Conservation (phyloP, 2,888 invertebrate species). For the Tiliacea aurago region DNA sequence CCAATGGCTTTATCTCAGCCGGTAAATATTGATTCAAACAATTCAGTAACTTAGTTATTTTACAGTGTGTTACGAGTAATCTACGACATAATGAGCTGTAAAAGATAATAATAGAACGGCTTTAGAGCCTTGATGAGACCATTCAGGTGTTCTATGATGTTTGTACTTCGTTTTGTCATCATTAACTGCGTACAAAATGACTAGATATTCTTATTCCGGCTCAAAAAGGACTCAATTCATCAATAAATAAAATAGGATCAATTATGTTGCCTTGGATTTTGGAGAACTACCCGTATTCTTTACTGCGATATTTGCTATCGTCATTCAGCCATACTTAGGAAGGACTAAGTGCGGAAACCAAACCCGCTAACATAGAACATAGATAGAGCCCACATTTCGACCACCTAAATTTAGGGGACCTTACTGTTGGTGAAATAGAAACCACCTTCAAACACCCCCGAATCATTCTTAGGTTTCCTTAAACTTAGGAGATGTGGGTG, state of each 20-base stretch:
- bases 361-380: too few species aligned
- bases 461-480: too few species aligned
- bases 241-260: not conserved
- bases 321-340: not conserved
- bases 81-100: constrained; percentile 8
- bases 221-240: not conserved
- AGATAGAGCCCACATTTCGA: too few species aligned
- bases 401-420: too few species aligned
- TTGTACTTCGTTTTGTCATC: not conserved
- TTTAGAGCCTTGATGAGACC: not conserved
- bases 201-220: not conserved
- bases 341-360: too few species aligned
- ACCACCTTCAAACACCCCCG: too few species aligned
- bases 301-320: not conserved
- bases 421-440: too few species aligned
- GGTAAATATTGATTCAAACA: constrained; percentile 89
- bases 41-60: constrained; percentile 3
- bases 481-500: too few species aligned
- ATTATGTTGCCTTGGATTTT: not conserved
- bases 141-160: not conserved
- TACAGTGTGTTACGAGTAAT: constrained; percentile 2
- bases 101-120: constrained; percentile 14
- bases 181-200: not conserved
- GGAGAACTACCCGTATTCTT: not conserved
- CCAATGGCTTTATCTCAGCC: constrained; percentile 96